phyloP scores from a whole-genome alignment of 2,113 vertebrate species.

The Orycteropus afer region DNA sequence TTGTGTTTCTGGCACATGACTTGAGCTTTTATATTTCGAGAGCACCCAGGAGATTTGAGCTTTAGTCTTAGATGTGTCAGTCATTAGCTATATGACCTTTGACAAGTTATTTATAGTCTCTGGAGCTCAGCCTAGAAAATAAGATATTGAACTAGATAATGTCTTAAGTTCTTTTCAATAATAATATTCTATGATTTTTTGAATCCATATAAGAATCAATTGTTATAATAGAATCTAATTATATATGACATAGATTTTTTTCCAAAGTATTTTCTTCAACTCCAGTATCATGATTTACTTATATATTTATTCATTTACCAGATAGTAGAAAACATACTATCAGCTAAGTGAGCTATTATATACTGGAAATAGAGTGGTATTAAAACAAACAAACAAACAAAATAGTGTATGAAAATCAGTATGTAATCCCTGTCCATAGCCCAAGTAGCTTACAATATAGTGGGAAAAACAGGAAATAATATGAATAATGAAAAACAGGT shows the following conservation, averaged over 20 bases:
- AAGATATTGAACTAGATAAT: neutral
- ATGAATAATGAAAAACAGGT: neutral
- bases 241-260: neutral
- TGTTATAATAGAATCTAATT: constrained; percentile 28
- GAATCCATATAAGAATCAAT: neutral
- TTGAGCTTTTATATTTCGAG: neutral
- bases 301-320: neutral
- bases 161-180: neutral
- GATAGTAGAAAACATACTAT: neutral
- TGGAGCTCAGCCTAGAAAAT: constrained; percentile 28
- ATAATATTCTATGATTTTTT: constrained; percentile 4
- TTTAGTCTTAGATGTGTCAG: neutral
- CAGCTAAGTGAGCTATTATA: neutral
- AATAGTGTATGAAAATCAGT: neutral
- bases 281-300: neutral
- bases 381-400: neutral
- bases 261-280: constrained; percentile 28
- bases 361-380: neutral
- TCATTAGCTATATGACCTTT: neutral
- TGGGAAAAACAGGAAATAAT: neutral
- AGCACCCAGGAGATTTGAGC: neutral
- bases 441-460: neutral
- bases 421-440: neutral
- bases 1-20: neutral
- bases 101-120: constrained; percentile 9